These are phyloP conservation scores for Lamproptera curius DNA, from an alignment of 2,888 invertebrate genomes.

Conservation along the genomic window DNA sequence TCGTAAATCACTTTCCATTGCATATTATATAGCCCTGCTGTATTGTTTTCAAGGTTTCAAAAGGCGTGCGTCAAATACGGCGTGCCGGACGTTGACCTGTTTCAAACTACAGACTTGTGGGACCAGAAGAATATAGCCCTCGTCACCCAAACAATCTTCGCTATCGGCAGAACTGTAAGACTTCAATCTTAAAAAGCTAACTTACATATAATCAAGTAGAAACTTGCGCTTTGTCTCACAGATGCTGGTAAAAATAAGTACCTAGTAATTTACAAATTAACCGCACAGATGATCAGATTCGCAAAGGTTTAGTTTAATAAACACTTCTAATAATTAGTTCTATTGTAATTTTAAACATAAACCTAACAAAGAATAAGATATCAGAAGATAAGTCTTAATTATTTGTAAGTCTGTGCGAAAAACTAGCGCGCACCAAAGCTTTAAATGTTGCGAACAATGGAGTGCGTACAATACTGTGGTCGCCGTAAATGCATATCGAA, in stretches of 20 bases:
- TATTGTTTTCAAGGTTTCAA: slow-evolving; percentile 87
- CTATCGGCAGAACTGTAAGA: slow-evolving; percentile 90
- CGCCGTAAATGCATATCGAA: slow-evolving; percentile 17
- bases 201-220: neutral
- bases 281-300: no score
- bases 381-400: no score
- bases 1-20: no score
- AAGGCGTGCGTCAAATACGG: slow-evolving; percentile 90
- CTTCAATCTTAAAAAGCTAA: no score
- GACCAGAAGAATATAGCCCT: slow-evolving; percentile 93
- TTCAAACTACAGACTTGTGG: slow-evolving; percentile 95
- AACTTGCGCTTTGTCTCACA: neutral
- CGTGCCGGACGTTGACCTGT: slow-evolving; percentile 90
- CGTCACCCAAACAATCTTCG: slow-evolving; percentile 92
- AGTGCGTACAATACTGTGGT: slow-evolving; percentile 8
- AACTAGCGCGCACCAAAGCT: neutral
- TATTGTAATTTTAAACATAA: no score
- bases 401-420: no score
- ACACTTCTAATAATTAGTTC: no score
- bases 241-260: neutral
- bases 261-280: no score
- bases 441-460: slow-evolving; percentile 11
- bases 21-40: no score
- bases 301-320: no score
- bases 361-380: no score